These are phyloP conservation scores for Lucilia sericata DNA, from an alignment of 1,140 invertebrate genomes.

Conservation along the genomic window DNA sequence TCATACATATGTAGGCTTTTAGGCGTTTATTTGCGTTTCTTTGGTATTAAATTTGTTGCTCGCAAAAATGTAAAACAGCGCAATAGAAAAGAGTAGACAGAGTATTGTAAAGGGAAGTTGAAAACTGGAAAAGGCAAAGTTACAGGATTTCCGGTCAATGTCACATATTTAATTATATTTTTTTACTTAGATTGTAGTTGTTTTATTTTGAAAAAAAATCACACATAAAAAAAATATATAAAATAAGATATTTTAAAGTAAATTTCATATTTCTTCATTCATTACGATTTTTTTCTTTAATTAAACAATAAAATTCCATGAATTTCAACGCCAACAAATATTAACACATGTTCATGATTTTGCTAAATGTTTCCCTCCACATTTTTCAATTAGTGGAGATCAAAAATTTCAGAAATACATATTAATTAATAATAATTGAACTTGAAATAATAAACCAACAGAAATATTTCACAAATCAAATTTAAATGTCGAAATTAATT, in stretches of 20 bases:
- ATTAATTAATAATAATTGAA: neutral
- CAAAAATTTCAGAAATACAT: too few species aligned
- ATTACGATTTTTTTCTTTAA: too few species aligned
- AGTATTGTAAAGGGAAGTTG: neutral
- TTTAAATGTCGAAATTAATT: neutral
- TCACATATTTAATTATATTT: neutral
- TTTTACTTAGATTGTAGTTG: too few species aligned
- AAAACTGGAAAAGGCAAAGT: neutral
- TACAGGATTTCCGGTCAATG: conserved; percentile 27
- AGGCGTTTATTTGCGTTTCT: neutral
- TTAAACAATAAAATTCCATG: neutral
- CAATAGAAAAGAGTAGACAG: neutral
- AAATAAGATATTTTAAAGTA: too few species aligned
- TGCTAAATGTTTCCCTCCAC: neutral
- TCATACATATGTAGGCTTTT: neutral
- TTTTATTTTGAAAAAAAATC: too few species aligned
- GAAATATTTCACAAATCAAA: neutral
- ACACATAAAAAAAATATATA: too few species aligned
- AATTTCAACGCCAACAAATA: neutral
- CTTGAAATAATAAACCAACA: neutral
- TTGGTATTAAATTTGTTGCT: neutral
- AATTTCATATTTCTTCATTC: too few species aligned
- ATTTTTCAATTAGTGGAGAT: neutral
- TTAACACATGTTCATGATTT: neutral
- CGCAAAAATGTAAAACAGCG: neutral